Percentiles rank a stretch among this genome's conserved stretches.
phyloP scores from a whole-genome alignment of 53 echinoderm and acorn worm species.

The Echinarachnius parma region DNA sequence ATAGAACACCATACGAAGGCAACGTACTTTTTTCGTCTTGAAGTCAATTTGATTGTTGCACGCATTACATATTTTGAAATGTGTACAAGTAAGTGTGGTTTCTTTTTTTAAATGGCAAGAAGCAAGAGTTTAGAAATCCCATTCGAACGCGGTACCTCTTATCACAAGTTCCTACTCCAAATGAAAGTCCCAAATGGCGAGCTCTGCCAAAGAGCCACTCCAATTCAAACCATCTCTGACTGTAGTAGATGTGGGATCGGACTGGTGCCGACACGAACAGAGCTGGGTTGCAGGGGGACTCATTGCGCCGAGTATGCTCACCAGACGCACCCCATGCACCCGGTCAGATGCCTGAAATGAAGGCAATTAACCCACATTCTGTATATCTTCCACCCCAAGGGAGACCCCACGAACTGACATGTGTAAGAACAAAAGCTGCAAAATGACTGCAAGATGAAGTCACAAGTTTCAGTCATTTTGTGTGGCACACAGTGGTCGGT shows the following conservation, averaged over 20 bases:
- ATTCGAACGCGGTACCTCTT: too few species aligned
- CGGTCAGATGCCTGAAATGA: not conserved
- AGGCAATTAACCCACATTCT: not conserved
- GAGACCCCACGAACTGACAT: slow-evolving; percentile 11
- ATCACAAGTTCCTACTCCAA: too few species aligned
- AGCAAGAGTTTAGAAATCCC: too few species aligned
- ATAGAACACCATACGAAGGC: too few species aligned
- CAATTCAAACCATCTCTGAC: too few species aligned
- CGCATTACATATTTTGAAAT: too few species aligned
- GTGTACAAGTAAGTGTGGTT: too few species aligned
- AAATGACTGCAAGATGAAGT: not conserved
- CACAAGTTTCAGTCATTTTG: too few species aligned
- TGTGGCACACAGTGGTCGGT: too few species aligned
- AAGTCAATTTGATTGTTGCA: too few species aligned
- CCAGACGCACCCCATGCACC: not conserved
- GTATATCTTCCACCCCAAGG: not conserved
- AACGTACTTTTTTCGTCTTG: too few species aligned
- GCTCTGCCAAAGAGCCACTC: slow-evolving; percentile 21
- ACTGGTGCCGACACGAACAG: not conserved
- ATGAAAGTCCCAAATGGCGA: slow-evolving; percentile 41
- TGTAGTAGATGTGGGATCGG: not conserved
- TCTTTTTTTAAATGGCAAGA: too few species aligned
- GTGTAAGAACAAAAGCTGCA: not conserved
- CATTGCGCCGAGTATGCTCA: not conserved
- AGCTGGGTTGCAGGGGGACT: not conserved